Evolutionary conservation across 2,797 vertebrate species (phyloP), one percentile per base, ranked within the genome.

Genomic region (Dryobates pubescens): DNA sequence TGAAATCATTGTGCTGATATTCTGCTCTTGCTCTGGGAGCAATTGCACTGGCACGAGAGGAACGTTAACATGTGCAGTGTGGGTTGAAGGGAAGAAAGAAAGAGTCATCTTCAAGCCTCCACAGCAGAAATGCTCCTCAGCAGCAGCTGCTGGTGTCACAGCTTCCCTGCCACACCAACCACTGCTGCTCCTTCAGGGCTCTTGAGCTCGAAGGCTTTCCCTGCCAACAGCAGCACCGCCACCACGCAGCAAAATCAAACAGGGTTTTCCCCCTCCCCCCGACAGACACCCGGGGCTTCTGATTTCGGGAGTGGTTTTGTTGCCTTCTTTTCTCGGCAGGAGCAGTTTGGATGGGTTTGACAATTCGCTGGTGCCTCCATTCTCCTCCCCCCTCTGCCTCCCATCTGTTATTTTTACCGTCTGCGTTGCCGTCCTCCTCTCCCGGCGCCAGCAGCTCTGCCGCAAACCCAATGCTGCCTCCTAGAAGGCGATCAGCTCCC

Each of bases 341-440:
- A 96, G 75, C 86, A 85, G 75, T 92, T 86, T 67, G 83, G 94
- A 95, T 94, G 89, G 80, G 80, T 17, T 96, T 96, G 94, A 93
- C 95, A 93, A 96, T 96, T 95, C 91, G 89, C 85, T 72, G 58
- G 45, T 58, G 74, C 86, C 94, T 86, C 93, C 69, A 43, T 92
- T 96, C 95, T 88, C 79, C 81, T 87, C 79, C 81, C 74, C 23
- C 91, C 78, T 91, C 92, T 94, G 65, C 85, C 82, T 94, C 70
- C 94, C 92, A 95, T 96, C 94, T 95, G 95, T 92, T 95, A 89
- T 92, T 93, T 95, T 93, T 81, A 92, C 8, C 9, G 85, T 70
- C 94, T 92, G 23, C 62, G 80, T 87, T 93, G 47, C 89, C 59
- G 41, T 88, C 91, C 91, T 94, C 74, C 56, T 91, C 68, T 89